These are phyloP conservation scores for Melanogrammus aeglefinus DNA, from an alignment of 2,797 vertebrate species.

Conservation along the genomic window DNA sequence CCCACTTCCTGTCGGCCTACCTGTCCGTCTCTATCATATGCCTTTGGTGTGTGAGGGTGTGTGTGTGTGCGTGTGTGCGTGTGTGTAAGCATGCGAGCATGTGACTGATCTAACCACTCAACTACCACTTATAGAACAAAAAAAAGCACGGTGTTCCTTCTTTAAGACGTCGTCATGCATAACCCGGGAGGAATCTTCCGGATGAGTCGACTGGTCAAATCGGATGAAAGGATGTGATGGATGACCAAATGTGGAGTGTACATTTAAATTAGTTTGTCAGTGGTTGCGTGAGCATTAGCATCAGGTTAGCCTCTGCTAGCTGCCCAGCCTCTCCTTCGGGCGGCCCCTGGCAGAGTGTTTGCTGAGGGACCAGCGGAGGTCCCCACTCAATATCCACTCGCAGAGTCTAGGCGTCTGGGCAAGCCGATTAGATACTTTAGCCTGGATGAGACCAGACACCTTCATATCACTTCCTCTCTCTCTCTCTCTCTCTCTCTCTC, in stretches of 20 bases:
- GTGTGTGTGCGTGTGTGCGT: conserved; percentile 7
- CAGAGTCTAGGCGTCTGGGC: conserved; percentile 53
- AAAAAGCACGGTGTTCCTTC: too few species aligned
- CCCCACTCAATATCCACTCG: conserved; percentile 75
- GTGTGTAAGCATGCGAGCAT: background rate
- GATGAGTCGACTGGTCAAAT: too few species aligned
- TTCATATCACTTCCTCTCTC: background rate
- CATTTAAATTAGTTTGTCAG: too few species aligned
- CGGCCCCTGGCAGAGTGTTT: conserved; percentile 60
- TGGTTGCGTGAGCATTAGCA: too few species aligned
- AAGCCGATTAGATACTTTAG: conserved; percentile 71
- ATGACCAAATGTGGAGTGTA: too few species aligned
- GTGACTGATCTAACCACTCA: too few species aligned
- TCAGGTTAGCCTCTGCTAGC: conserved; percentile 15
- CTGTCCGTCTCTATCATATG: background rate
- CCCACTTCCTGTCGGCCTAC: background rate
- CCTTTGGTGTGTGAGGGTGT: conserved; percentile 4
- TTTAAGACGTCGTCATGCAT: too few species aligned
- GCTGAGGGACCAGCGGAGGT: conserved; percentile 67
- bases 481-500: conserved; percentile 27
- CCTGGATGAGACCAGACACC: conserved; percentile 26
- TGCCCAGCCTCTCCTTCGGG: conserved; percentile 35
- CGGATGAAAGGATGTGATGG: too few species aligned
- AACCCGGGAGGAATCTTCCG: too few species aligned
- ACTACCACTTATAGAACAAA: too few species aligned